phyloP scores from a whole-genome alignment of 2,888 invertebrate genomes.

The Epinotia nisella region DNA sequence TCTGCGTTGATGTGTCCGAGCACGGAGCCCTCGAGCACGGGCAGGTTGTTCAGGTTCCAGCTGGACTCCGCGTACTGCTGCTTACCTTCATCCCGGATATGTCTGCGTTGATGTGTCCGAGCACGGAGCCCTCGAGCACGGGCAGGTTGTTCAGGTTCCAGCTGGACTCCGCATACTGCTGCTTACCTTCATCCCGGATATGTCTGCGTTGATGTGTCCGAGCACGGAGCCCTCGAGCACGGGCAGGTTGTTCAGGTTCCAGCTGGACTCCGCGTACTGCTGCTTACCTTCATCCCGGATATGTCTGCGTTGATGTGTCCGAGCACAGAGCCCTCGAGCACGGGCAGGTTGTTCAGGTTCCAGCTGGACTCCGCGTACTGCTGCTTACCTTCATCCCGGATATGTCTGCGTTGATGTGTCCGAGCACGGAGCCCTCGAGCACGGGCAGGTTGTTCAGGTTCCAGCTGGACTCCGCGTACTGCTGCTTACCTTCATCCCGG shows the following conservation, averaged over 20 bases:
- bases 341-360: no score
- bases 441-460: no score
- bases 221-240: conserved; percentile 92
- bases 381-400: conserved; percentile 96
- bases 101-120: conserved; percentile 84
- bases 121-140: conserved; percentile 90
- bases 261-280: conserved; percentile 86
- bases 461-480: conserved; percentile 84
- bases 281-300: conserved; percentile 96
- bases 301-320: conserved; percentile 90
- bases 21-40: conserved; percentile 96
- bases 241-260: no score
- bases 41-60: conserved; percentile 99
- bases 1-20: conserved; percentile 98
- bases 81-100: conserved; percentile 85
- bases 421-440: conserved; percentile 92
- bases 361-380: conserved; percentile 85
- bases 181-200: conserved; percentile 89
- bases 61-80: conserved; percentile 63
- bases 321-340: conserved; percentile 92
- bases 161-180: no score
- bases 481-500: conserved; percentile 96
- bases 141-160: conserved; percentile 85
- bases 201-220: conserved; percentile 88
- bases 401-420: conserved; percentile 90